These are phyloP conservation scores for Stenolophus ochropezus DNA, from an alignment of 2,888 invertebrate genomes.

Conservation along the genomic window DNA sequence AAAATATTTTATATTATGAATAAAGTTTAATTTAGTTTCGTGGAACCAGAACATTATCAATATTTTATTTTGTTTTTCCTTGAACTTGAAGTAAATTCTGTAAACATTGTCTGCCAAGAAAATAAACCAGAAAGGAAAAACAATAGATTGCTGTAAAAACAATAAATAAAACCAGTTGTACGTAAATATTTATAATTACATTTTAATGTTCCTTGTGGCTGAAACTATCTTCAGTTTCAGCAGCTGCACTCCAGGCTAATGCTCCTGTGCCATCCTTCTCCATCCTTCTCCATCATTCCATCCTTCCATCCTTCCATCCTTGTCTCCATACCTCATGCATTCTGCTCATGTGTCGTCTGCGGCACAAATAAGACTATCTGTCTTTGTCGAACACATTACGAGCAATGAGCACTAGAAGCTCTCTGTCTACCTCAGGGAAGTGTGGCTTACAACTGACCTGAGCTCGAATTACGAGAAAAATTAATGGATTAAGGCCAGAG, in stretches of 20 bases:
- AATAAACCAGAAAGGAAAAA: neutral
- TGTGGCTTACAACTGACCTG: slow-evolving; percentile 2
- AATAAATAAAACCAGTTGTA: neutral
- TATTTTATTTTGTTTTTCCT: too few species aligned
- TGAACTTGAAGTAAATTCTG: too few species aligned
- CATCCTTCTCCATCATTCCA: neutral
- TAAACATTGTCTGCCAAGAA: too few species aligned
- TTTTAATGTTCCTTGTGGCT: slow-evolving; percentile 2
- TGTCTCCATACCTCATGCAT: slow-evolving; percentile 22
- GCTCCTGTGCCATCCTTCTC: neutral
- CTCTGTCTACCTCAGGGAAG: neutral
- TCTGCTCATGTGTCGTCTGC: neutral
- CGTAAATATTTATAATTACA: slow-evolving; percentile 5
- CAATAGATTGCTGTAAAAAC: slow-evolving; percentile 1
- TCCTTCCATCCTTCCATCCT: neutral
- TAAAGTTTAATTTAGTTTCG: too few species aligned
- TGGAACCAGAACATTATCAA: too few species aligned
- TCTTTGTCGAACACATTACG: slow-evolving; percentile 13
- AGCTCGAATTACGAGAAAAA: slow-evolving; percentile 15
- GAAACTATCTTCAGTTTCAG: neutral
- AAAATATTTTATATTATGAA: too few species aligned
- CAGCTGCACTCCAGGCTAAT: slow-evolving; percentile 11
- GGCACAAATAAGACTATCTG: slow-evolving; percentile 16
- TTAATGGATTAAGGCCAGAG: slow-evolving; percentile 24
- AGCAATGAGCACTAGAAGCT: neutral